phyloP scores from a whole-genome alignment of 2,797 vertebrate species.

The Gambusia yucatana region DNA sequence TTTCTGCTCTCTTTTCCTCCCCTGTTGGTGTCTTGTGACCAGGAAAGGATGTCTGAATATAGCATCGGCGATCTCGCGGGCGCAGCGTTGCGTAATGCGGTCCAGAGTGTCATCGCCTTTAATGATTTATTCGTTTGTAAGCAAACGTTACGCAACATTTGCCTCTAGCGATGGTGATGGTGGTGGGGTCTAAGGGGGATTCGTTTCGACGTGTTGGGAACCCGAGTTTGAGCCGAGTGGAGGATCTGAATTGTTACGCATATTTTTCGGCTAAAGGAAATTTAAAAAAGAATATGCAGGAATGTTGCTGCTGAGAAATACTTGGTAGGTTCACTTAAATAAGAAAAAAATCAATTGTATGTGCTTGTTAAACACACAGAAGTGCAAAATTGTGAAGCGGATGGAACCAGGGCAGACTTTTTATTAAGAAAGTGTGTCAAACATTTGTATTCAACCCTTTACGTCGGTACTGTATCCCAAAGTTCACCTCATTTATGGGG shows the following conservation, averaged over 20 bases:
- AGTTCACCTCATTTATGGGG: neutral
- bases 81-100: slow-evolving; percentile 51
- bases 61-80: slow-evolving; percentile 42
- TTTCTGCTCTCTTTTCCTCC: slow-evolving; percentile 13
- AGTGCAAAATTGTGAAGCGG: neutral
- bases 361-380: neutral
- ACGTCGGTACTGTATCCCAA: too few species aligned
- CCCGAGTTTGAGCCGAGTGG: neutral
- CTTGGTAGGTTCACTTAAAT: slow-evolving; percentile 16
- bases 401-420: neutral
- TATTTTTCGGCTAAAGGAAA: neutral
- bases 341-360: neutral
- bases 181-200: neutral
- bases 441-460: neutral
- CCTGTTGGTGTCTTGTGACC: slow-evolving; percentile 25
- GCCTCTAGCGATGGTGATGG: neutral
- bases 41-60: slow-evolving; percentile 37
- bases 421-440: neutral
- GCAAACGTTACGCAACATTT: slow-evolving; percentile 61
- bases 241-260: neutral
- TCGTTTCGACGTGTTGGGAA: neutral
- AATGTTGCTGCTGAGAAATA: neutral
- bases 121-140: slow-evolving; percentile 60
- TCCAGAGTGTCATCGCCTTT: slow-evolving; percentile 49
- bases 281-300: neutral